These are phyloP conservation scores for Eretmochelys imbricata DNA, from an alignment of 2,113 vertebrate genomes.

Conservation along the genomic window DNA sequence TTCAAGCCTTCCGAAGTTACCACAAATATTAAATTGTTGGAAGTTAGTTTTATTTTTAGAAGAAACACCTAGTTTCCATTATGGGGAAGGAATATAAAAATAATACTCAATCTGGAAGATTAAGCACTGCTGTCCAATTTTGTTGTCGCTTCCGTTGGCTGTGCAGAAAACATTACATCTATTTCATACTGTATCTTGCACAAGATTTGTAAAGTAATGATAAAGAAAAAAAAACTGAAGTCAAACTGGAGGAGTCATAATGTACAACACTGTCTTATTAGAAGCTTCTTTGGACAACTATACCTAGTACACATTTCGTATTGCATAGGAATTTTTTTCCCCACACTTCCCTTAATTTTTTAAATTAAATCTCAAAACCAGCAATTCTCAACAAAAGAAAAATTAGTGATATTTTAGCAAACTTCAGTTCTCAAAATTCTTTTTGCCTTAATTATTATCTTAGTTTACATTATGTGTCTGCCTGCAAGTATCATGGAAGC, in stretches of 20 bases:
- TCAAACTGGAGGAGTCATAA: not conserved
- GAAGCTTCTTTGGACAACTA: not conserved
- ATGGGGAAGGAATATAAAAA: not conserved
- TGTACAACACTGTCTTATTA: not conserved
- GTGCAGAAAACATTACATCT: not conserved
- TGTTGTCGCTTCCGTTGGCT: not conserved
- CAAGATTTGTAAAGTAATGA: not conserved
- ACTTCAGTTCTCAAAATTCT: constrained; percentile 11
- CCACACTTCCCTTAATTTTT: not conserved
- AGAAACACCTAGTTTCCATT: fast-evolving
- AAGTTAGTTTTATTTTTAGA: not conserved
- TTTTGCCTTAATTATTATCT: constrained; percentile 18
- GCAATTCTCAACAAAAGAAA: constrained; percentile 10
- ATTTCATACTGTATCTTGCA: not conserved
- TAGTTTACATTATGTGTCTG: constrained; percentile 16
- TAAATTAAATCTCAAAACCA: not conserved
- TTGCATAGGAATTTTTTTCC: not conserved
- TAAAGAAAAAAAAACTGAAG: not conserved
- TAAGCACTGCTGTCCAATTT: not conserved
- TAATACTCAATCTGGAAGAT: not conserved
- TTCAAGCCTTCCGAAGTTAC: not conserved
- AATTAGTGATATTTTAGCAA: not conserved
- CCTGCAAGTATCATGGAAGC: constrained; percentile 26
- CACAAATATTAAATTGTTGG: not conserved
- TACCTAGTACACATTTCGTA: not conserved